Evolutionary conservation across 2,113 vertebrate genomes (phyloP).

Genomic region (Grammomys surdaster): DNA sequence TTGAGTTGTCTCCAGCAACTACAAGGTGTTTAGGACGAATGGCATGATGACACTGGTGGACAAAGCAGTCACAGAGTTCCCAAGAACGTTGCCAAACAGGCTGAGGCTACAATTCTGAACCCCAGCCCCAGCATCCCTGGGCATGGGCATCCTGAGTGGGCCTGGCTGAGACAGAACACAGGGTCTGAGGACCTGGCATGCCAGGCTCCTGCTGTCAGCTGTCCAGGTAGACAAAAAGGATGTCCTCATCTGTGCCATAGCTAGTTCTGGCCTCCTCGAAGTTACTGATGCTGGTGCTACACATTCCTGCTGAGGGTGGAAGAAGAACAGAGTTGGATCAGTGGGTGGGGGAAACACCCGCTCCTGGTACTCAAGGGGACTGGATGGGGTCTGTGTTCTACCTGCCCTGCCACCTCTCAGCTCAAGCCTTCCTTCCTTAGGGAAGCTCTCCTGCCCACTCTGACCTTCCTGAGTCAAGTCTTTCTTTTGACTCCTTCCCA

Average conservation of each 20-base stretch:
- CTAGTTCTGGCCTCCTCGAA: conserved; percentile 98
- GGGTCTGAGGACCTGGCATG: conserved; percentile 49
- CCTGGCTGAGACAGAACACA: not conserved
- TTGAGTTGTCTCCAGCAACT: not conserved
- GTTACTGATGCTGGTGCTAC: conserved; percentile 95
- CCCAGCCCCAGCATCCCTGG: conserved; percentile 40
- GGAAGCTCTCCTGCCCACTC: not conserved
- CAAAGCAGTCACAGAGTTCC: not conserved
- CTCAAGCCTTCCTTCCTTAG: not conserved
- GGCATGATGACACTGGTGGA: not conserved
- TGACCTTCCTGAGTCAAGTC: not conserved
- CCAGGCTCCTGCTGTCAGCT: conserved; percentile 88
- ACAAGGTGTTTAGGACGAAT: not conserved
- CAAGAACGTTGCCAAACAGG: not conserved
- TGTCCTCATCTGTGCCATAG: conserved; percentile 98
- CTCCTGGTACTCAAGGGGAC: fast-evolving
- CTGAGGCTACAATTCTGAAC: conserved; percentile 35
- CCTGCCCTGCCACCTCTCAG: not conserved
- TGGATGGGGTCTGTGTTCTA: not conserved
- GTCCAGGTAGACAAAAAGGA: conserved; percentile 95
- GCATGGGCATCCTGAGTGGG: conserved; percentile 66
- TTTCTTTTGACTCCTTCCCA: not conserved
- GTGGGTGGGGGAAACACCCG: fast-evolving
- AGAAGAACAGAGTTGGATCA: not conserved
- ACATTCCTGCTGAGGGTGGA: conserved; percentile 90